Percentiles rank a stretch among this genome's conserved stretches.
These are phyloP conservation scores for Folsomia candida DNA, from an alignment of 2,888 invertebrate species.

Conservation along the genomic window DNA sequence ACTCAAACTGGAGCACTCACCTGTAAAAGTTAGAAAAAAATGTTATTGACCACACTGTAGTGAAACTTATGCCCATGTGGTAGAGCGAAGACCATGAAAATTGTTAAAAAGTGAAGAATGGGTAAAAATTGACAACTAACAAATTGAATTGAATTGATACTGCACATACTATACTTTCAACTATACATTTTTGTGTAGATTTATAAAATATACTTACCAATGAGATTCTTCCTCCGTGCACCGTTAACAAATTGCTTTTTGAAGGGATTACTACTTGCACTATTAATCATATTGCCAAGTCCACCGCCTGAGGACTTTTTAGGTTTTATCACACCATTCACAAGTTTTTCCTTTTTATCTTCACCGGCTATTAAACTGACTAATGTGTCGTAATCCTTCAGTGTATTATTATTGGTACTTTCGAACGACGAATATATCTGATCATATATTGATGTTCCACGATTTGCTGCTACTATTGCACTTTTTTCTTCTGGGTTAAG, in stretches of 20 bases:
- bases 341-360: conserved; percentile 36
- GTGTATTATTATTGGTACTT: conserved; percentile 55
- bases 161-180: too few relatives aligned
- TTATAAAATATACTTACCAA: too few relatives aligned
- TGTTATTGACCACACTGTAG: too few relatives aligned
- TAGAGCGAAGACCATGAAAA: too few relatives aligned
- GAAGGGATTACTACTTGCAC: conserved; percentile 60
- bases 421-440: conserved; percentile 67
- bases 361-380: conserved; percentile 45
- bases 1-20: conserved; percentile 46
- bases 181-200: too few relatives aligned
- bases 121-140: too few relatives aligned
- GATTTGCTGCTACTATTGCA: conserved; percentile 82
- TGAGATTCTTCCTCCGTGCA: conserved; percentile 59
- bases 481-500: conserved; percentile 59
- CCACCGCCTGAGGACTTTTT: conserved; percentile 22
- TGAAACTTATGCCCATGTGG: too few relatives aligned
- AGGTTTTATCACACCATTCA: conserved; percentile 41
- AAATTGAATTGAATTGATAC: too few relatives aligned
- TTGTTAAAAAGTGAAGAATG: too few relatives aligned
- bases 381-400: conserved; percentile 49
- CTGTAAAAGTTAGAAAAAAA: too few relatives aligned
- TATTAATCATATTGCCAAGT: conserved; percentile 14
- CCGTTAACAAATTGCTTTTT: conserved; percentile 77
- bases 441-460: conserved; percentile 87